Evolutionary conservation across 1,140 invertebrate genomes (phyloP).

Genomic region (Scaptomyza pallida): DNA sequence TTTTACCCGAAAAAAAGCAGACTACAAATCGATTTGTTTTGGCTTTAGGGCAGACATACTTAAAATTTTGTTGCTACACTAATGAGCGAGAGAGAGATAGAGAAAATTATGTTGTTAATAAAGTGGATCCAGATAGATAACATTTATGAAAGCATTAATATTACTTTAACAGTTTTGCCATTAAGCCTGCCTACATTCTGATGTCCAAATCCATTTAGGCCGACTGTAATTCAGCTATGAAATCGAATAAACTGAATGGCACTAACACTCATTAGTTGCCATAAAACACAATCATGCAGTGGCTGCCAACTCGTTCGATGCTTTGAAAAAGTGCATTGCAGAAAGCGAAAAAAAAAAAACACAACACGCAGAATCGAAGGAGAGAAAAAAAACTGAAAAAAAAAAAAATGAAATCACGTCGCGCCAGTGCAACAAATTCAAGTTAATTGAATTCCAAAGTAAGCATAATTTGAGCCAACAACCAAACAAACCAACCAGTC

Average conservation of each 20-base stretch:
- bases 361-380: too few species aligned
- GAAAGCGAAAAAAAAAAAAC: constrained; percentile 42
- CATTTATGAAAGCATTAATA: too few species aligned
- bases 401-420: constrained; percentile 78
- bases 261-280: constrained; percentile 69
- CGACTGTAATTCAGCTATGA: constrained; percentile 22
- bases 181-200: too few species aligned
- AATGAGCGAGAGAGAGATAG: background rate
- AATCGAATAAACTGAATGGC: constrained; percentile 45
- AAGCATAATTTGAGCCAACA: constrained; percentile 75
- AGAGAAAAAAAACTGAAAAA: too few species aligned
- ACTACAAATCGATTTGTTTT: constrained; percentile 47
- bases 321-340: constrained; percentile 51
- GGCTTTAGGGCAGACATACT: background rate
- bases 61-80: too few species aligned
- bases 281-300: constrained; percentile 65
- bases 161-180: too few species aligned
- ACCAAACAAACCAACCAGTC: constrained; percentile 17
- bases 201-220: constrained; percentile 24
- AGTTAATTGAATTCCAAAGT: constrained; percentile 82
- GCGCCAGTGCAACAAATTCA: constrained; percentile 81
- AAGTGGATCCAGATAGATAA: too few species aligned
- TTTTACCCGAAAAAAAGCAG: constrained; percentile 53
- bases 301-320: constrained; percentile 10
- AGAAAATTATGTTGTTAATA: background rate